Percentiles rank a stretch among this genome's conserved stretches.
phyloP scores from a whole-genome alignment of 2,888 invertebrate species.

The Drosophila longiperda region DNA sequence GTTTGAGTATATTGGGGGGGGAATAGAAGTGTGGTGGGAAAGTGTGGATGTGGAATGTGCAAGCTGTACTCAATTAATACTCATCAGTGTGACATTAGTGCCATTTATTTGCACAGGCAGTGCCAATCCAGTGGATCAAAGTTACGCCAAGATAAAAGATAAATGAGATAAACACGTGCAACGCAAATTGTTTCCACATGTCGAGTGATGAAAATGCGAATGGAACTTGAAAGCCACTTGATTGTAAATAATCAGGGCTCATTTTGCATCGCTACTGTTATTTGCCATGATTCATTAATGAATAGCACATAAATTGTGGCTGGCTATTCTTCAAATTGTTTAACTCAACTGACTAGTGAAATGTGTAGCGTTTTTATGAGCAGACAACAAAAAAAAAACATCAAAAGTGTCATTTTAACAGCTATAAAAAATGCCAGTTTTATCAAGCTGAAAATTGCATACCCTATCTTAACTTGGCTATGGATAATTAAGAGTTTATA shows the following conservation, averaged over 20 bases:
- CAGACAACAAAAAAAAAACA: not conserved
- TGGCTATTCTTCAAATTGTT: not conserved
- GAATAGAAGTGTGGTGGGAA: not conserved
- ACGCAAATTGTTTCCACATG: conserved; percentile 30
- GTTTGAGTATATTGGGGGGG: conserved; percentile 21
- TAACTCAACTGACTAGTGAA: not conserved
- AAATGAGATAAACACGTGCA: conserved; percentile 71
- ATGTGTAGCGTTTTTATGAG: not conserved
- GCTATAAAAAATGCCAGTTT: not conserved
- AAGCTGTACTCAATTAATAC: conserved; percentile 78
- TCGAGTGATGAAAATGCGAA: not conserved
- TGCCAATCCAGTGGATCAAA: conserved; percentile 34
- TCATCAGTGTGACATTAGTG: conserved; percentile 81
- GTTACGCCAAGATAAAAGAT: conserved; percentile 50
- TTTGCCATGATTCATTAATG: conserved; percentile 46
- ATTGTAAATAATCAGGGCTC: conserved; percentile 61
- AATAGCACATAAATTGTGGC: conserved; percentile 57
- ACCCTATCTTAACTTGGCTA: not conserved
- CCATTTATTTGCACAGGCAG: conserved; percentile 62
- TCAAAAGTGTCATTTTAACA: not conserved
- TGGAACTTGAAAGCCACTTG: conserved; percentile 10
- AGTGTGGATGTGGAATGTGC: conserved; percentile 23
- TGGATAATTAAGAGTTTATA: not conserved
- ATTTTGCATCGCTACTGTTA: conserved; percentile 23
- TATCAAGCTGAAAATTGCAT: not conserved